Evolutionary conservation across 2,113 vertebrate genomes (phyloP).

Genomic region (Gavialis gangeticus): DNA sequence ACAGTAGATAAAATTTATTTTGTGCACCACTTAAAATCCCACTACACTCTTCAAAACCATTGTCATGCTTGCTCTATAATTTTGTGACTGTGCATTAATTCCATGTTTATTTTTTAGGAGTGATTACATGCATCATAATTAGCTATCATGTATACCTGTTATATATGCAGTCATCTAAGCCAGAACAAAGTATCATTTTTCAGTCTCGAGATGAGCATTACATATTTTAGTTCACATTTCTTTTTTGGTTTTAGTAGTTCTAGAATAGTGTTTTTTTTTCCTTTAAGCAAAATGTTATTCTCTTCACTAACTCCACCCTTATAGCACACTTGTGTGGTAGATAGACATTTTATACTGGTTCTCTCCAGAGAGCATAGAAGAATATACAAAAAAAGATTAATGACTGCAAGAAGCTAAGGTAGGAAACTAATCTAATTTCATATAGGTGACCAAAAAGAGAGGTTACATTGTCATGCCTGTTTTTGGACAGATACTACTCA

Average conservation of each 20-base stretch:
- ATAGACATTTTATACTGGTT: not conserved
- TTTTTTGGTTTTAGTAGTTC: not conserved
- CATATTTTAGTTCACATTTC: not conserved
- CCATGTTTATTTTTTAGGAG: not conserved
- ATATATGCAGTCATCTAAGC: not conserved
- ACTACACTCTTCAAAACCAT: not conserved
- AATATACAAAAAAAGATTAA: conserved; percentile 36
- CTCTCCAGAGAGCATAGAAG: conserved; percentile 21
- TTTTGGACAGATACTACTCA: conserved; percentile 17
- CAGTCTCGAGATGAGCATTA: not conserved
- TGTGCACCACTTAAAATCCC: not conserved
- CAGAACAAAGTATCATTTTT: not conserved
- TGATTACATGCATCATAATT: not conserved
- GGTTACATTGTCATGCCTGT: conserved; percentile 9
- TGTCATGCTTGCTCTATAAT: not conserved
- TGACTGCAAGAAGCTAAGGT: not conserved
- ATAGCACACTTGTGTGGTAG: not conserved
- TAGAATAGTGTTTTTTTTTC: not conserved
- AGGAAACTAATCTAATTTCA: not conserved
- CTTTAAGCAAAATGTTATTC: not conserved
- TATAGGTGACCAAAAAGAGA: conserved; percentile 32
- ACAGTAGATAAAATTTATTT: too few species aligned
- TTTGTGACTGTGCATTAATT: not conserved
- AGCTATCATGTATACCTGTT: not conserved
- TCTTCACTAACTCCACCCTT: not conserved